Evolutionary conservation across 2,113 vertebrate genomes (phyloP), one percentile per base, ranked within the genome.

Genomic region (Tachysurus vachellii): DNA sequence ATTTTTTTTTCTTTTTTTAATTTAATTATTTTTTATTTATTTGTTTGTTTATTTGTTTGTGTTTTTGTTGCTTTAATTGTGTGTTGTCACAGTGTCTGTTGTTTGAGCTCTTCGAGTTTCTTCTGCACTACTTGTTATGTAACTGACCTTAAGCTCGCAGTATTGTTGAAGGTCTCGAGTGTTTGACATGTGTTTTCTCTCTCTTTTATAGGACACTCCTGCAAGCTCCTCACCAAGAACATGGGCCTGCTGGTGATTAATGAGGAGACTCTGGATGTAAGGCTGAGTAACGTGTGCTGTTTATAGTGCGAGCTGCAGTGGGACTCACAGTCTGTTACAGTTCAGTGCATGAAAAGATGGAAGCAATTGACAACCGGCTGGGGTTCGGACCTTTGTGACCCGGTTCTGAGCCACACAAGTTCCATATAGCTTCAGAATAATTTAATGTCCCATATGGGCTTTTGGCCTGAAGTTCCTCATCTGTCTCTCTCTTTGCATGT

Each of bases 201-300:
- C 92, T 91, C 64, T 31, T 14, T 68, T 89, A 64, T 76, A 99
- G 98, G 98, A 92, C 97, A 99, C 91, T 98, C 98, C 75, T 99
- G 98, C 94, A 99, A 97, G 93, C 96, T 99, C 54, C 91, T 99
- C 92, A 97, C 95, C 88, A 99, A 98, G 94, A 99, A 99, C 93
- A 99, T 99, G 98, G 98, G 97, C 66, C 94, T 99, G 91, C 96
- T 99, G 61, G 97, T 99, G 90, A 96, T 99, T 88, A 99, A 99
- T 87, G 97, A 99, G 94, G 98, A 95, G 83, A 98, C 97, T 36
- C 96, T 99, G 83, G 98, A 99, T 87, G 98, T 99, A 95, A 98
- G 98, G 98, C 95, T 70, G 36, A 68, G 54, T 64, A 85, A 80
- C 36, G 42, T 88, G 61, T 82, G 36, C 64, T 82, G 23, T 86